Conservation (phyloP, 2,888 invertebrate species). For the Drosophila infuscata region DNA sequence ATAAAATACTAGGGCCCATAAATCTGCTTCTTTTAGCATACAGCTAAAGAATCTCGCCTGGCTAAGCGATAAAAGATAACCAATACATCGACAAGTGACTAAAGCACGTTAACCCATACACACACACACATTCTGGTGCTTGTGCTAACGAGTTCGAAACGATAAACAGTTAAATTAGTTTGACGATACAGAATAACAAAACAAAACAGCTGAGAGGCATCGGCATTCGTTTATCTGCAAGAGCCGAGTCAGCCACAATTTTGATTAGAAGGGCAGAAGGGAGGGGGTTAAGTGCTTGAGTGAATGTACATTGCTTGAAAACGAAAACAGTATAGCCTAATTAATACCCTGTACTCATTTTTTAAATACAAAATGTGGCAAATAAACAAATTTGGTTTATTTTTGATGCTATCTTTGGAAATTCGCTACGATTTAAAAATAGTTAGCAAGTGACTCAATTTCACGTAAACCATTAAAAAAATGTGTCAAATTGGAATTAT, state of each 20-base stretch:
- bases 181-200: constrained; percentile 28
- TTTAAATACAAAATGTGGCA: neutral
- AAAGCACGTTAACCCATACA: neutral
- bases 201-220: constrained; percentile 54
- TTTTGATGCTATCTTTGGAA: neutral
- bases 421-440: neutral
- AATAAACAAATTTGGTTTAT: too few relatives aligned
- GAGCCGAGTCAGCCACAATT: constrained; percentile 5
- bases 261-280: constrained; percentile 3
- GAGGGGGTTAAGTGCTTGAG: neutral
- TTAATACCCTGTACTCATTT: neutral
- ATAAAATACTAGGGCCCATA: constrained; percentile 42
- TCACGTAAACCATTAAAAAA: neutral
- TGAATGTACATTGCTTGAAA: neutral
- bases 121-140: neutral
- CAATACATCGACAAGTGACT: constrained; percentile 27
- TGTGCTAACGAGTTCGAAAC: constrained; percentile 20
- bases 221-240: constrained; percentile 29
- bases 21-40: constrained; percentile 1
- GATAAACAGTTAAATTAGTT: constrained; percentile 48
- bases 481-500: neutral
- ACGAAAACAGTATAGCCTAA: neutral
- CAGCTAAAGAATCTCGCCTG: constrained; percentile 9
- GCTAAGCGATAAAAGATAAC: constrained; percentile 50
- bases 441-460: neutral